phyloP scores from a whole-genome alignment of 2,113 vertebrate genomes.

The Daubentonia madagascariensis region DNA sequence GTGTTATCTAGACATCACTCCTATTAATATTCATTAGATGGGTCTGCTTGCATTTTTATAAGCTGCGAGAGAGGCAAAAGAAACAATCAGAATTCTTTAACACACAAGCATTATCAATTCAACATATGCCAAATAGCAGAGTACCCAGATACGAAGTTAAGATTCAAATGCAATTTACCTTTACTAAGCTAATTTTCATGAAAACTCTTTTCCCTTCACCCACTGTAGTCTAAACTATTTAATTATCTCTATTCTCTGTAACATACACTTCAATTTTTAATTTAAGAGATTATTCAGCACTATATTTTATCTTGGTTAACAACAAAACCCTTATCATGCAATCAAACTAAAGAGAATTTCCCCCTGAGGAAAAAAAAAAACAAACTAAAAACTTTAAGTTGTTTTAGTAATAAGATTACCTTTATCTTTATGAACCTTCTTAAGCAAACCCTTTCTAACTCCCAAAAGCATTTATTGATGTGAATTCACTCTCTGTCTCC shows the following conservation, averaged over 20 bases:
- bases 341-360: constrained; percentile 69
- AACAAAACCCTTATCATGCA: constrained; percentile 53
- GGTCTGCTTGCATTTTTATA: constrained; percentile 85
- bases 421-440: constrained; percentile 76
- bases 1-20: constrained; percentile 79
- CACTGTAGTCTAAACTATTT: constrained; percentile 52
- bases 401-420: constrained; percentile 67
- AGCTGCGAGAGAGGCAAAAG: constrained; percentile 82
- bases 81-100: constrained; percentile 86
- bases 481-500: constrained; percentile 60
- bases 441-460: constrained; percentile 76
- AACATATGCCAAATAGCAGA: constrained; percentile 79
- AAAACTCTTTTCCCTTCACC: constrained; percentile 59
- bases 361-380: constrained; percentile 61
- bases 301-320: constrained; percentile 75
- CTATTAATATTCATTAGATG: constrained; percentile 85
- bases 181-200: constrained; percentile 68
- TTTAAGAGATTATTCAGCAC: constrained; percentile 48
- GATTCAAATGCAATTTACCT: constrained; percentile 83
- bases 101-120: constrained; percentile 81
- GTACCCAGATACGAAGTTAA: constrained; percentile 75
- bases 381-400: constrained; percentile 55
- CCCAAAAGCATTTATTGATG: constrained; percentile 73
- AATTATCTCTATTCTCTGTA: constrained; percentile 56
- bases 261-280: constrained; percentile 66